Base-by-base conservation (phyloP, 1,140 invertebrate genomes). In the Euura lappo region DNA sequence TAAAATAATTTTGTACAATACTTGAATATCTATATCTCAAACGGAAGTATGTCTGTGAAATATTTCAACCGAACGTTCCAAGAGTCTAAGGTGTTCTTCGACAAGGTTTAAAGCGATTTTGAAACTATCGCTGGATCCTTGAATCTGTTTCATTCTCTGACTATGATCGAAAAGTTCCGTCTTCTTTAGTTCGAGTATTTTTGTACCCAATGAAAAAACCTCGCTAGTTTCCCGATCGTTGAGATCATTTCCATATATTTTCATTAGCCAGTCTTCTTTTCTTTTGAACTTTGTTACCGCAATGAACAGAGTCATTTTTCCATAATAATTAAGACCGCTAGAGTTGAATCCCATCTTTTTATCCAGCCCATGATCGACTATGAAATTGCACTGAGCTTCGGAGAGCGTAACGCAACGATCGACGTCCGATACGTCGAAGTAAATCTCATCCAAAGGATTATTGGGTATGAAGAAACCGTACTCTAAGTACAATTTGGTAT, bases 391-490 rank as follows among this genome's bases (percentile, higher is more conserved):
- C 78, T 76, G 75, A 86, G 75, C 79, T 70, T 68, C 68, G 83
- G 74, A 71, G 80, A 80, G 0, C 80, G 70, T 51, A 80, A 80
- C 60, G 87, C 76, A 60, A 11, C 83, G 76, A 77, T 89, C 75
- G 44, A 91, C 78, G 72, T 90, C 88, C 47, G 78, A 73, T 60
- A 90, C 72, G 51, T 83, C 79, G 73, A 92, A 88, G 70, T 81
- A 78, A 73, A 94, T 84, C 76, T 85, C 87, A 82, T 93, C 93
- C 76, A 92, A 84, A 28, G 83, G 78, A 86, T 95, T 94, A 7
- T 85, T 77, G 6, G 88, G 81, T 51, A 94, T 82, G 71, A 90
- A 90, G 84, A 96, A 96, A 0, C 94, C 94, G 84, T 96, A 96
- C 74, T 96, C 92, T 0, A 90, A 80, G 69, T 93, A 90, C 3